Conservation (phyloP, 2,113 vertebrate species). For the Ciconia stormi region DNA sequence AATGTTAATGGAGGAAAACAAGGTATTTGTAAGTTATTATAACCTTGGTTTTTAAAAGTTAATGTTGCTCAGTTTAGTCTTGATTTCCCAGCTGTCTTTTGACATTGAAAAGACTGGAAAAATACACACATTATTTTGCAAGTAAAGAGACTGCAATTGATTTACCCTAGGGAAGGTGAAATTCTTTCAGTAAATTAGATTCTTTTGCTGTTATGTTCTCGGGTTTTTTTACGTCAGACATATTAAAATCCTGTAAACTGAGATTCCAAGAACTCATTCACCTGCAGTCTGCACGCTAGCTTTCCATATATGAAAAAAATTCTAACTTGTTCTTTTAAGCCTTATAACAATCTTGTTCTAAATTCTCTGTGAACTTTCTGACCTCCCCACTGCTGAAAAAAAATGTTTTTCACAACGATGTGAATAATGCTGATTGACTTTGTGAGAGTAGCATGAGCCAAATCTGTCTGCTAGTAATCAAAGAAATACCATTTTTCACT, state of each 20-base stretch:
- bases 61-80: not conserved
- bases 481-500: not conserved
- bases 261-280: slow-evolving; percentile 38
- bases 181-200: slow-evolving; percentile 7
- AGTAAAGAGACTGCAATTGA: not conserved
- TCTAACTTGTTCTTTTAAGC: slow-evolving; percentile 25
- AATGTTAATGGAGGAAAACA: not conserved
- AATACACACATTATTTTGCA: not conserved
- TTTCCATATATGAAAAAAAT: slow-evolving; percentile 18
- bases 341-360: not conserved
- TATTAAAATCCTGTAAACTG: slow-evolving; percentile 23
- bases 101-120: not conserved
- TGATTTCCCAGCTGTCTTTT: not conserved
- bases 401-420: not conserved
- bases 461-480: not conserved
- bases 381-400: not conserved
- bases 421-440: not conserved
- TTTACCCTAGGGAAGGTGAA: not conserved
- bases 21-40: not conserved
- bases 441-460: not conserved
- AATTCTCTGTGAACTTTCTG: not conserved
- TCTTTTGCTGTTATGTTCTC: slow-evolving; percentile 22
- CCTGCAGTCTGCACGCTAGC: not conserved
- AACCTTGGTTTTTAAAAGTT: not conserved
- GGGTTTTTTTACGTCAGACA: not conserved